Evolutionary conservation across 2,113 vertebrate species (phyloP), one percentile per base, ranked within the genome.

Genomic region (Nesoenas mayeri): DNA sequence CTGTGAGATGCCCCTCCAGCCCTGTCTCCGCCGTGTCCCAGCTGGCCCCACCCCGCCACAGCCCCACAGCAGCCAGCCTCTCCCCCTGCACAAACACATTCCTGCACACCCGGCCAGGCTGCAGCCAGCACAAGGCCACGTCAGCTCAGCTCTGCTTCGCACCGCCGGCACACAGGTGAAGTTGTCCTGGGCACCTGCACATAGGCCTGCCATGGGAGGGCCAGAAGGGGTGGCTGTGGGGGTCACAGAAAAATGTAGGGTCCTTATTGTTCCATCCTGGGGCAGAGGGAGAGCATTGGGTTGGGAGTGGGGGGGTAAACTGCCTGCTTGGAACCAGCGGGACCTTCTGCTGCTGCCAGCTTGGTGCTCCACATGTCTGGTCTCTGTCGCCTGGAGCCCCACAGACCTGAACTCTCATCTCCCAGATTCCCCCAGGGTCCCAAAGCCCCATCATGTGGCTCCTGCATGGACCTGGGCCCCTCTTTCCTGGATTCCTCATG

Each of bases 81-180:
- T 96, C 97, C 95, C 94, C 90, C 95, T 91, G 74, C 95, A 94
- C 96, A 97, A 96, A 96, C 96, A 96, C 94, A 95, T 95, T 95
- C 96, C 85, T 85, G 79, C 86, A 92, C 94, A 91, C 86, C 65
- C 57, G 12, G 64, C 75, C 22, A 3, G 61, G 91, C 64, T 29
- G 86, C 73, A 78, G 81, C 67, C 78, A 78, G 89, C 91, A 66
- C 88, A 96, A 81, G 75, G 97, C 95, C 97, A 97, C 96, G 97
- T 97, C 97, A 97, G 96, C 97, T 90, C 88, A 1, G 66, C 87
- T 88, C 69, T 11, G 38, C 89, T 96, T 66, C 85, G 28, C 40
- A 19, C 32, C 29, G 5, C 79, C 15, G 1, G 54, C 84, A 50
- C 62, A 24, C 85, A 91, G 95, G 96, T 92, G 91, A 95, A 94